Evolutionary conservation across 2,113 vertebrate species (phyloP), one percentile per base, ranked within the genome.

Genomic region (Chaetorhynchus papuensis): DNA sequence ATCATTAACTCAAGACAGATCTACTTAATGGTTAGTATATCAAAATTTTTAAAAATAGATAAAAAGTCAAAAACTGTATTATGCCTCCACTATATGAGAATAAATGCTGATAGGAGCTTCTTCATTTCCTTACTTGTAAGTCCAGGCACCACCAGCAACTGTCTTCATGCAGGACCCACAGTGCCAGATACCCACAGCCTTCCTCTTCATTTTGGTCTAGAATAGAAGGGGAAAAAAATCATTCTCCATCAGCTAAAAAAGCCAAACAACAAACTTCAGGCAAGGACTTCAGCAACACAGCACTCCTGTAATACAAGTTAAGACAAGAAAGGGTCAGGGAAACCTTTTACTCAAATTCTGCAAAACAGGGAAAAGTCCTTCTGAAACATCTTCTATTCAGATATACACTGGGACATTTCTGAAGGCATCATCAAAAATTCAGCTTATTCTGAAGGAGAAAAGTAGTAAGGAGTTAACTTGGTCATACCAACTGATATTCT

Each of bases 181-280:
- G 92, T 99, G 99, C 99, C 99, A 99, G 98, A 99, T 99, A 42
- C 99, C 99, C 56, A 99, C 99, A 49, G 99, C 99, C 93, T 98
- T 98, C 88, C 99, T 99, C 98, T 99, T 99, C 99, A 99, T 99
- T 97, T 99, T 99, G 35, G 99, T 99, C 99, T 99, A 61, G 3
- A 92, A 93, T 4, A 83, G 15, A 87, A 41, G 17, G 2, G n/a
- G 18, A 27, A 11, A 22, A 12, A 22, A 7, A 26, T 4, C 13
- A 23, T 5, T 33, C n/a, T 60, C 11, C 37, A 59, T 44, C 33
- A 91, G 33, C 21, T 90, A 45, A 81, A 87, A 83, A 74, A 37
- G 31, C 3, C 14, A 18, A 80, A 65, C 10, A 72, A 72, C 31
- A 68, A 80, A 39, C 17, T 75, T 61, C 20, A 39, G 44, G 54